A percentile compares a stretch with the other conserved stretches of the same genome.
phyloP scores from a whole-genome alignment of 2,797 vertebrate genomes.

The Leptoclinus maculatus region DNA sequence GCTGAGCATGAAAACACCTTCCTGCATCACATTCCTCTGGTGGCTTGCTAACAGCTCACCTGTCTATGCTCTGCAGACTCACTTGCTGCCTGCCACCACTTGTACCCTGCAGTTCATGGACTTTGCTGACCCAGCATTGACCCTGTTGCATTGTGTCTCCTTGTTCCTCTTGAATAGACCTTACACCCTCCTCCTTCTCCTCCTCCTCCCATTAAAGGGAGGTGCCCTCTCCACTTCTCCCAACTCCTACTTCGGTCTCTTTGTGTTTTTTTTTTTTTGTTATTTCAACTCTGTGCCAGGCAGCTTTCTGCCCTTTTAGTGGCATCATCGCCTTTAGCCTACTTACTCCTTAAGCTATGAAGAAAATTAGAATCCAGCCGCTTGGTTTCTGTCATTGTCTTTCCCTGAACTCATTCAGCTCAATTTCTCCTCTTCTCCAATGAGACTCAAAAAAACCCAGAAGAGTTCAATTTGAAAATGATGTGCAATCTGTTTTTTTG shows the following conservation, averaged over 20 bases:
- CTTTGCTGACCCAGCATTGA: conserved; percentile 90
- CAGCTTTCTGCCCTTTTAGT: conserved; percentile 16
- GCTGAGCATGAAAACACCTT: conserved; percentile 6
- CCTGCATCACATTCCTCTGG: conserved; percentile 35
- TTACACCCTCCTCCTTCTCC: conserved; percentile 83
- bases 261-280: conserved; percentile 83
- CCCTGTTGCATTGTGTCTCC: conserved; percentile 84
- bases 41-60: conserved; percentile 51
- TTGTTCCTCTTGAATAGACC: conserved; percentile 73
- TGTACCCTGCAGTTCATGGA: conserved; percentile 85
- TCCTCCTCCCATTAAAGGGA: conserved; percentile 80
- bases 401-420: neutral
- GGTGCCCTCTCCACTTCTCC: conserved; percentile 76
- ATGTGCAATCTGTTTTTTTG: neutral
- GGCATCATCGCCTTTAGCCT: conserved; percentile 25
- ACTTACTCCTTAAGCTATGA: neutral
- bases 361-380: neutral
- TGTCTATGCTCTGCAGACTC: conserved; percentile 34
- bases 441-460: conserved; percentile 2
- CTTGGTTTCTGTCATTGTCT: neutral
- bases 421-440: neutral
- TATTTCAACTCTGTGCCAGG: conserved; percentile 49
- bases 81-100: conserved; percentile 66
- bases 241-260: conserved; percentile 84
- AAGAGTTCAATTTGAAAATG: conserved; percentile 2